Evolutionary conservation across 2,113 vertebrate species (phyloP).

Genomic region (Brachypteracias leptosomus): DNA sequence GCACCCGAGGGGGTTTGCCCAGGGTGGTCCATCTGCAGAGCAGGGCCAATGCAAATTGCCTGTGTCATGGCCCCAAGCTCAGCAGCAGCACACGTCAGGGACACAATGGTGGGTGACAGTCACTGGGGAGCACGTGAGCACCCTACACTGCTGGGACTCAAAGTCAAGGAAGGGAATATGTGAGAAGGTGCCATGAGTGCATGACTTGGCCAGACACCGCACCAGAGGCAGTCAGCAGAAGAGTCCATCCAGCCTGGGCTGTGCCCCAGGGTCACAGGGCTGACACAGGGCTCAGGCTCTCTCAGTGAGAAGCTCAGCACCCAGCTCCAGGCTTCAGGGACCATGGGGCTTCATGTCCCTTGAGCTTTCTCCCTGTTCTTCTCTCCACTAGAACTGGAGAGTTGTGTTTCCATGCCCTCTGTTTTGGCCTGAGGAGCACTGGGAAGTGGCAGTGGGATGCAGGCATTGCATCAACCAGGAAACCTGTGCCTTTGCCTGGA

Average conservation of each 20-base stretch:
- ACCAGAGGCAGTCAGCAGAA: neutral
- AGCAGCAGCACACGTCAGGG: neutral
- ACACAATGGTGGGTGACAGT: accelerated
- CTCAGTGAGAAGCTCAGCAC: neutral
- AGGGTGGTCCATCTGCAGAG: neutral
- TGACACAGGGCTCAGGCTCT: neutral
- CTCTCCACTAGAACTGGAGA: too few relatives aligned
- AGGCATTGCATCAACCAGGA: neutral
- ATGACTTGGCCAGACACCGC: neutral
- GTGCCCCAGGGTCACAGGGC: too few relatives aligned
- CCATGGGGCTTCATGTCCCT: neutral
- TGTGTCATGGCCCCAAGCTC: too few relatives aligned
- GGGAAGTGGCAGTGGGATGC: neutral
- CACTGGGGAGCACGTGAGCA: accelerated
- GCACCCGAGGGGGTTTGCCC: neutral
- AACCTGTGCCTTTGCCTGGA: neutral
- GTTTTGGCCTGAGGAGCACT: neutral
- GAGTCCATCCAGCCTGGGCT: neutral
- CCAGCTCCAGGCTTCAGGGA: neutral
- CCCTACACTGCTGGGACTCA: neutral
- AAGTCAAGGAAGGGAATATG: neutral
- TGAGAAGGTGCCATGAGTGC: neutral
- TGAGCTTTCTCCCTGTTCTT: neutral
- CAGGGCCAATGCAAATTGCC: neutral
- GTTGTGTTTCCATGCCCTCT: neutral